Conservation (phyloP, 2,113 vertebrate genomes). For the Heloderma charlesbogerti region DNA sequence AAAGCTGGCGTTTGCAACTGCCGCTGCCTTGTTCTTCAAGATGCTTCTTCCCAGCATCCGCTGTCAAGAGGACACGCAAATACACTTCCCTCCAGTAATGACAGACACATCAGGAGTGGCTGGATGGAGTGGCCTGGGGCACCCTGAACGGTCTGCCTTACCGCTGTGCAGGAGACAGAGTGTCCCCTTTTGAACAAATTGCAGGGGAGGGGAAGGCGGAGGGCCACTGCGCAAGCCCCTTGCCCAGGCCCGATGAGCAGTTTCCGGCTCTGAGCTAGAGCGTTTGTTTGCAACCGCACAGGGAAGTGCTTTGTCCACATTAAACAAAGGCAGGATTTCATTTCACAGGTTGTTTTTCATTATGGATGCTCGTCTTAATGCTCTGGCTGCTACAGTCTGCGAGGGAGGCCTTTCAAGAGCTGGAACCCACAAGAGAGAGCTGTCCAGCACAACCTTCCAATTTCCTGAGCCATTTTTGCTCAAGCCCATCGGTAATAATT, state of each 20-base stretch:
- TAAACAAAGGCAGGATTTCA: conserved; percentile 73
- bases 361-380: conserved; percentile 58
- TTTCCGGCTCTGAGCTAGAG: conserved; percentile 67
- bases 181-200: conserved; percentile 76
- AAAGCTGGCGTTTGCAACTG: conserved; percentile 64
- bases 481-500: conserved; percentile 24
- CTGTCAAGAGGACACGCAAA: conserved; percentile 51
- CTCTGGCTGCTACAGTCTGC: conserved; percentile 58
- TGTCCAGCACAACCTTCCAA: conserved; percentile 58
- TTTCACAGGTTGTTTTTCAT: conserved; percentile 71
- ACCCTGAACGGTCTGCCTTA: conserved; percentile 72
- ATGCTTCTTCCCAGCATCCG: conserved; percentile 63
- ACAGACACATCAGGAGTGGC: conserved; percentile 54
- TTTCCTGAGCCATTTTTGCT: conserved; percentile 50
- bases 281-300: conserved; percentile 74
- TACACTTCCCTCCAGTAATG: conserved; percentile 58
- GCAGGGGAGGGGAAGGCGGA: background rate
- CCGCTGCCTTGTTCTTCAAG: conserved; percentile 57
- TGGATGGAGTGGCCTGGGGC: conserved; percentile 67
- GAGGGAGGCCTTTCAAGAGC: conserved; percentile 51
- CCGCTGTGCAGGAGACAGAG: conserved; percentile 64
- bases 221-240: conserved; percentile 41
- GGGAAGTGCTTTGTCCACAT: conserved; percentile 72
- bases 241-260: conserved; percentile 71
- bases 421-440: conserved; percentile 62